phyloP scores from a whole-genome alignment of 2,113 vertebrate genomes.

The Anseranas semipalmata region DNA sequence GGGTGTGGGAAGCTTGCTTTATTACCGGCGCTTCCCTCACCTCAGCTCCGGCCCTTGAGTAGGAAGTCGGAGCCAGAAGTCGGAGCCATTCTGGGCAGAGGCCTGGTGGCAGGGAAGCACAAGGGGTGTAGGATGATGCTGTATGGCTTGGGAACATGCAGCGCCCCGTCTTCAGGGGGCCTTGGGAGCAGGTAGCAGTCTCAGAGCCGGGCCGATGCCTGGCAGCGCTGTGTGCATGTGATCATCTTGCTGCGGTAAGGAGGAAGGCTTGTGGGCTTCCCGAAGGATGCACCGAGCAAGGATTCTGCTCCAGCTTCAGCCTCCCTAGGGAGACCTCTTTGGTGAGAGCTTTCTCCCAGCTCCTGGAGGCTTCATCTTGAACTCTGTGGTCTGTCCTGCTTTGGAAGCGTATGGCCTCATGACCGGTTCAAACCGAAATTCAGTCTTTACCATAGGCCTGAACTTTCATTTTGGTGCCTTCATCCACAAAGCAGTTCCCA shows the following conservation, averaged over 20 bases:
- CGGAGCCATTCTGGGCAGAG: accelerated
- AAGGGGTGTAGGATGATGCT: background rate
- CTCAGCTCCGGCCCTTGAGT: accelerated
- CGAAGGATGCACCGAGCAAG: accelerated
- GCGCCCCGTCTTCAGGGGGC: accelerated
- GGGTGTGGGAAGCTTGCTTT: background rate
- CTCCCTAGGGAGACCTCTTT: background rate
- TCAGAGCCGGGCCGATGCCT: background rate
- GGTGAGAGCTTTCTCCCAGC: background rate
- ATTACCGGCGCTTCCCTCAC: background rate
- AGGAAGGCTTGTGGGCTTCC: background rate
- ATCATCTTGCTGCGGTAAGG: background rate
- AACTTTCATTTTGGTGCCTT: background rate
- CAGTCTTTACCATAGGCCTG: background rate
- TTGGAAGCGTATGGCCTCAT: background rate
- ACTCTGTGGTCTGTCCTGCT: background rate
- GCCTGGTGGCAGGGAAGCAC: accelerated
- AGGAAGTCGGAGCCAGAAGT: background rate
- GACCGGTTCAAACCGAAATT: background rate
- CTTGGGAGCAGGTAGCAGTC: accelerated
- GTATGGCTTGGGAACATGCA: accelerated
- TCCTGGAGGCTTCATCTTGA: background rate
- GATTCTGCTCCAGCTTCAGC: background rate
- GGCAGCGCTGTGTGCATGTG: background rate
- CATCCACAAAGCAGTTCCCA: background rate